A percentile compares a stretch with the other conserved stretches of the same genome.
Evolutionary conservation across 1,140 invertebrate genomes (phyloP).

Genomic region (Camponotus pennsylvanicus): DNA sequence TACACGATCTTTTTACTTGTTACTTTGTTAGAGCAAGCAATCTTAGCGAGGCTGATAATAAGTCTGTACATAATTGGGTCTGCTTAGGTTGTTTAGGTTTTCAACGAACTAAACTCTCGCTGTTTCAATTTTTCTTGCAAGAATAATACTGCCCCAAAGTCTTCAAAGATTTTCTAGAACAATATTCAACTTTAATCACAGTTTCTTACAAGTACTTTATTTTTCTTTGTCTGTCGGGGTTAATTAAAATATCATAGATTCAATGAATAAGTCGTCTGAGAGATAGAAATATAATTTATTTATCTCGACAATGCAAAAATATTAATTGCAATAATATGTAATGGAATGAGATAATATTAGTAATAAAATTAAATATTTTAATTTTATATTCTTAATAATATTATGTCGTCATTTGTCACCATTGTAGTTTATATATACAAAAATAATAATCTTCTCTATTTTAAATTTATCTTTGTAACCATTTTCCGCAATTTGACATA

Average conservation of each 20-base stretch:
- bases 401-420: neutral
- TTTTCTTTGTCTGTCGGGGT: neutral
- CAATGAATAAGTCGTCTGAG: neutral
- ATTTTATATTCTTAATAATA: neutral
- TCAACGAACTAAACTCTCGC: slow-evolving; percentile 26
- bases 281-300: slow-evolving; percentile 26
- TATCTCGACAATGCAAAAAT: neutral
- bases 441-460: neutral
- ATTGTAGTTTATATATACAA: neutral
- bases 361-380: neutral
- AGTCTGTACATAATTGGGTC: slow-evolving; percentile 65
- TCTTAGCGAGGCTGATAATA: slow-evolving; percentile 68
- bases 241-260: slow-evolving; percentile 58
- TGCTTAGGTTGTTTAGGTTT: slow-evolving; percentile 67
- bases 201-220: slow-evolving; percentile 17
- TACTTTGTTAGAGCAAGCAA: slow-evolving; percentile 74
- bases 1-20: slow-evolving; percentile 70
- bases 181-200: slow-evolving; percentile 56
- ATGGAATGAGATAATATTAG: neutral
- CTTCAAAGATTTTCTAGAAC: slow-evolving; percentile 24
- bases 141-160: slow-evolving; percentile 14
- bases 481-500: neutral
- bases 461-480: neutral
- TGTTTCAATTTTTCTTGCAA: slow-evolving; percentile 25
- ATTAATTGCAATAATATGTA: neutral